phyloP scores from a whole-genome alignment of 2,113 vertebrate species.

The Oryctolagus cuniculus region mOryCun1.1 NC_091449.1:6889001-6889500 shows the following conservation, averaged over 20 bases:
- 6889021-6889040: too few species aligned
- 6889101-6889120: too few species aligned
- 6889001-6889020: too few species aligned
- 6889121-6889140: neutral
- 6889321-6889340: neutral
- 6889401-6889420: neutral
- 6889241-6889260: neutral
- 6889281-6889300: neutral
- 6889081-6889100: too few species aligned
- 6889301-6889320: neutral
- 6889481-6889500: too few species aligned
- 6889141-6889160: neutral
- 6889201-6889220: neutral
- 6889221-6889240: neutral
- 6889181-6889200: neutral
- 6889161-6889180: neutral
- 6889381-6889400: too few species aligned
- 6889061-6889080: too few species aligned
- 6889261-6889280: neutral
- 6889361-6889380: too few species aligned
- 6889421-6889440: neutral
- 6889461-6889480: too few species aligned
- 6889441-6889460: neutral
- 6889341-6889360: too few species aligned
- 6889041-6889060: too few species aligned